Conservation (phyloP, 2,797 vertebrate species). For the Synaphobranchus kaupii region DNA sequence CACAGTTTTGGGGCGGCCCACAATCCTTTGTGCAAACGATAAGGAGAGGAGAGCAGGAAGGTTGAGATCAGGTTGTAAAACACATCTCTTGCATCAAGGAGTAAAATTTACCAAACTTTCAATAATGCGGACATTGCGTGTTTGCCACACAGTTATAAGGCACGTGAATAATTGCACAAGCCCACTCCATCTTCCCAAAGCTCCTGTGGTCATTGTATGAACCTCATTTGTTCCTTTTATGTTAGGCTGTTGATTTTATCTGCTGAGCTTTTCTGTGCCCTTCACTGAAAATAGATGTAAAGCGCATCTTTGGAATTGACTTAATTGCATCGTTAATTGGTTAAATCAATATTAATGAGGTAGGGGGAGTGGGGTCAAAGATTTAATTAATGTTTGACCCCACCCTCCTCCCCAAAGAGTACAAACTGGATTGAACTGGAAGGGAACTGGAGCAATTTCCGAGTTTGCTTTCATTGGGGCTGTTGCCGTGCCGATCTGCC, state of each 20-base stretch:
- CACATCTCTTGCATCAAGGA: background rate
- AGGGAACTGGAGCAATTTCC: background rate
- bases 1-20: background rate
- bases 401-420: background rate
- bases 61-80: background rate
- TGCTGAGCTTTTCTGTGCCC: background rate
- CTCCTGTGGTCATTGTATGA: background rate
- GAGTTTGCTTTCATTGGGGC: background rate
- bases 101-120: background rate
- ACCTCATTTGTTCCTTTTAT: background rate
- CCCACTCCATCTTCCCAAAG: background rate
- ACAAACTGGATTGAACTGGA: background rate
- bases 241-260: background rate
- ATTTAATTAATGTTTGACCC: background rate
- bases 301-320: slow-evolving; percentile 10
- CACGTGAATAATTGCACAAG: background rate
- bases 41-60: background rate
- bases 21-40: background rate
- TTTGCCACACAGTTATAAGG: background rate
- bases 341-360: slow-evolving; percentile 3
- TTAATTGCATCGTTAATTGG: background rate
- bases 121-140: background rate
- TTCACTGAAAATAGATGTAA: background rate
- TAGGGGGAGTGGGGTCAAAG: slow-evolving; percentile 7
- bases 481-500: background rate